A percentile compares a stretch with the other conserved stretches of the same genome.
These are phyloP conservation scores for Trochalopteron elliotii DNA, from an alignment of 2,113 vertebrate genomes.

Conservation along the genomic window DNA sequence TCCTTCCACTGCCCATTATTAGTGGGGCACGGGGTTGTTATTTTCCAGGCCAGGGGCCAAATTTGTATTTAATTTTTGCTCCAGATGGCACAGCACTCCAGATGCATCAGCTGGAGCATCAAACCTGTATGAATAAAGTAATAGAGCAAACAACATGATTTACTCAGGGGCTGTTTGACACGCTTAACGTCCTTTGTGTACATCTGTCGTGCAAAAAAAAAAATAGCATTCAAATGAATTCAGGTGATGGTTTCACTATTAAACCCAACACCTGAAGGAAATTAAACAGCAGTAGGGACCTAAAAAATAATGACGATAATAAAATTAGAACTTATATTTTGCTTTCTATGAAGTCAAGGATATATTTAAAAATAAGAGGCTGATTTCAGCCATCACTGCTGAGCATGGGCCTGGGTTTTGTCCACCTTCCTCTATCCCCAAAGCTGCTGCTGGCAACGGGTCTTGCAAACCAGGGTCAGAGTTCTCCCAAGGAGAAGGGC, in stretches of 20 bases:
- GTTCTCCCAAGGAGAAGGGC: background rate
- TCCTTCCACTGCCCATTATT: background rate
- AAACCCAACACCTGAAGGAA: background rate
- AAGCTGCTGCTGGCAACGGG: background rate
- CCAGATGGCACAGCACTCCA: conserved; percentile 23
- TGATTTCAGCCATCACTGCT: background rate
- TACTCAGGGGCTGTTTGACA: background rate
- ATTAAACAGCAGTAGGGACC: background rate
- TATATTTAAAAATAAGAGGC: background rate
- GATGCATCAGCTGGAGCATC: conserved; percentile 20
- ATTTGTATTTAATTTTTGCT: conserved; percentile 41
- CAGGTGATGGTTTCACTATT: background rate
- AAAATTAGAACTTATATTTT: background rate
- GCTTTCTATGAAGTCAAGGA: background rate
- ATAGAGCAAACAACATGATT: conserved; percentile 40
- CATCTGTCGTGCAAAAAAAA: background rate
- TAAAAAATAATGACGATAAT: background rate
- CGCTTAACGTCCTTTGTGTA: background rate
- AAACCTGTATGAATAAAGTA: conserved; percentile 36
- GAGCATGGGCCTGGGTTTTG: background rate
- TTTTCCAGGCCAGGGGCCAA: conserved; percentile 37
- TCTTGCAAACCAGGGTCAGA: background rate
- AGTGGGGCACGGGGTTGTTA: background rate
- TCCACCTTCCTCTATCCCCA: background rate
- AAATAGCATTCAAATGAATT: background rate